Conservation (phyloP, 2,888 invertebrate genomes). For the Onthophagus sagittarius region DNA sequence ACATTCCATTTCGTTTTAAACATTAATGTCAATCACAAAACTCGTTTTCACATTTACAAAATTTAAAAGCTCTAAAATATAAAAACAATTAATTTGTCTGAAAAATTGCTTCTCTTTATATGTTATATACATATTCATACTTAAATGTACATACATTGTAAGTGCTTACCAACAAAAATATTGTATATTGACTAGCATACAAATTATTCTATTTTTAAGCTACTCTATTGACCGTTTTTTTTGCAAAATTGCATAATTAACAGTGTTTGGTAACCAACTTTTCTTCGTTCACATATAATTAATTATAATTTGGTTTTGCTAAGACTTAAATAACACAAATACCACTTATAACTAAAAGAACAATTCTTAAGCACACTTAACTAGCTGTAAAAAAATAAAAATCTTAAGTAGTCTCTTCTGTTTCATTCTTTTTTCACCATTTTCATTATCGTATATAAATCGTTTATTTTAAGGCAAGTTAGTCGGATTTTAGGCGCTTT, state of each 20-base stretch:
- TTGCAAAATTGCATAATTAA: not conserved
- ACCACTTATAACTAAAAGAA: not conserved
- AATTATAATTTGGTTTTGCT: not conserved
- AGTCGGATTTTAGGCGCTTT: conserved; percentile 27
- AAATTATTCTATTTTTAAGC: not conserved
- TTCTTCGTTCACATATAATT: not conserved
- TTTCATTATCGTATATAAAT: no score
- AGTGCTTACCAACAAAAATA: not conserved
- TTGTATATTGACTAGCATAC: not conserved
- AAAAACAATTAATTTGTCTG: not conserved
- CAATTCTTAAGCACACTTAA: not conserved
- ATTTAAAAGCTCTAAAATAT: not conserved
- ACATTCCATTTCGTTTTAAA: not conserved
- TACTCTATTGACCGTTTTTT: not conserved
- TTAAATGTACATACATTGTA: not conserved
- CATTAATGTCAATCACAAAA: not conserved
- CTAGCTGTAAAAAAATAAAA: not conserved
- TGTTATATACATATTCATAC: not conserved
- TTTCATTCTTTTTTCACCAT: not conserved
- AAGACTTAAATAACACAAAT: not conserved
- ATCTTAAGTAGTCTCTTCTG: not conserved
- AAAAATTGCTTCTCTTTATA: not conserved
- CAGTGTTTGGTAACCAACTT: not conserved
- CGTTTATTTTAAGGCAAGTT: conserved; percentile 5
- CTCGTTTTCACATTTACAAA: not conserved